Evolutionary conservation across 2,113 vertebrate species (phyloP), one percentile per base, ranked within the genome.

Genomic region (Salvelinus sp.): DNA sequence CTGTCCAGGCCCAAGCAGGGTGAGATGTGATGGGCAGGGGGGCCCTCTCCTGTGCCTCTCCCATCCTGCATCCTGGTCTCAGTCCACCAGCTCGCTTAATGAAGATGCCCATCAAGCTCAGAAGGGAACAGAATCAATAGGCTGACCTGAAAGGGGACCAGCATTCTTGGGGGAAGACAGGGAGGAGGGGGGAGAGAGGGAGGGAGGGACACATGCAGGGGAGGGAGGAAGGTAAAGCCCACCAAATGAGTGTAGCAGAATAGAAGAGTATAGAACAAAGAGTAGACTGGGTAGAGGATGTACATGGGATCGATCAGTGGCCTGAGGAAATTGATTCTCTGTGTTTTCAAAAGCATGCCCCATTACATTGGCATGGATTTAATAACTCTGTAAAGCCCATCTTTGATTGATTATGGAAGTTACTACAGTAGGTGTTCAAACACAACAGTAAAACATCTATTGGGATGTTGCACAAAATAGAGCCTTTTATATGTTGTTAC

Each of bases 341-440:
- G 73, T 78, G 72, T 79, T 83, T 75, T 69, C 63, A 82, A 79
- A 86, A 74, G 71, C 74, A 85, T 76, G 76, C 20, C 70, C 72
- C 73, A 75, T 88, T 88, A 89, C 88, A 85, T 71, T 6, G 27
- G 58, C 71, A 79, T 76, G 63, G 77, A 76, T 86, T 86, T 82
- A 86, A 73, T 73, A 77, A 73, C 73, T 74, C 22, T 23, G 69
- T 88, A 83, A 89, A 88, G 76, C 47, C 78, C 79, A 81, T 81
- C 78, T 88, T 84, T 89, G 84, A 89, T 88, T 85, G 84, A 90
- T 90, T 82, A 73, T 73, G 20, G 71, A 85, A 79, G 85, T 85
- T 65, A 20, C 38, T 44, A 44, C 38, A 44, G 48, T 76, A 75
- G 82, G 84, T 81, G 81, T 82, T 86, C 66, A 62, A 75, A 87